Evolutionary conservation across 2,113 vertebrate species (phyloP).

Genomic region (Corvus cornix): DNA sequence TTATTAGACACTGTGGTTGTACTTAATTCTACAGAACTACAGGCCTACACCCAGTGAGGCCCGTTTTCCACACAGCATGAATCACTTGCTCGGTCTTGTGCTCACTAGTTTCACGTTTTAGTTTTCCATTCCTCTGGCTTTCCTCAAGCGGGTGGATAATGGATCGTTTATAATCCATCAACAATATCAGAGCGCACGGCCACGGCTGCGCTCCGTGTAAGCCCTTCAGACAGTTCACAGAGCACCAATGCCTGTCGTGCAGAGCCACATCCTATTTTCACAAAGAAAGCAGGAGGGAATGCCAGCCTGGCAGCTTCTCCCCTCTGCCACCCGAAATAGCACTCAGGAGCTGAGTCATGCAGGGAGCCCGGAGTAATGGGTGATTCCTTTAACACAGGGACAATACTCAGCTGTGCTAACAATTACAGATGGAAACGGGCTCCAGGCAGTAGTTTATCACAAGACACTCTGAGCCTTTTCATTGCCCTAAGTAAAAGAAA

Average conservation of each 20-base stretch:
- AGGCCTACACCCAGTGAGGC: not conserved
- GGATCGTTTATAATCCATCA: not conserved
- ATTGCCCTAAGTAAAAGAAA: not conserved
- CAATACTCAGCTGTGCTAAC: not conserved
- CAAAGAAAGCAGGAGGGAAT: not conserved
- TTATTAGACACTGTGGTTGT: not conserved
- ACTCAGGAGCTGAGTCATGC: conserved; percentile 29
- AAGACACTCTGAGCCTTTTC: not conserved
- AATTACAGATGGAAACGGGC: not conserved
- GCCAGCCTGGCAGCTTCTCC: conserved; percentile 18
- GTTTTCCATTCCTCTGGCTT: conserved; percentile 39
- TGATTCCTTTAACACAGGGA: not conserved
- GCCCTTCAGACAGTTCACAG: not conserved
- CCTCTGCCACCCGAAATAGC: not conserved
- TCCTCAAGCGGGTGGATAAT: not conserved
- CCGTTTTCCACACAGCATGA: conserved; percentile 14
- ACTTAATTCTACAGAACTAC: not conserved
- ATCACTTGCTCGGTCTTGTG: not conserved
- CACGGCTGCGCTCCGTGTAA: not conserved
- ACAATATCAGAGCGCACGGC: not conserved
- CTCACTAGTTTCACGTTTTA: not conserved
- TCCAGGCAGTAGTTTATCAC: not conserved
- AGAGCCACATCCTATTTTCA: not conserved
- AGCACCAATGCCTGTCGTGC: not conserved
- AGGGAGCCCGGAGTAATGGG: not conserved